phyloP scores from a whole-genome alignment of 2,113 vertebrate genomes.

The Rhizomys pruinosus region DNA sequence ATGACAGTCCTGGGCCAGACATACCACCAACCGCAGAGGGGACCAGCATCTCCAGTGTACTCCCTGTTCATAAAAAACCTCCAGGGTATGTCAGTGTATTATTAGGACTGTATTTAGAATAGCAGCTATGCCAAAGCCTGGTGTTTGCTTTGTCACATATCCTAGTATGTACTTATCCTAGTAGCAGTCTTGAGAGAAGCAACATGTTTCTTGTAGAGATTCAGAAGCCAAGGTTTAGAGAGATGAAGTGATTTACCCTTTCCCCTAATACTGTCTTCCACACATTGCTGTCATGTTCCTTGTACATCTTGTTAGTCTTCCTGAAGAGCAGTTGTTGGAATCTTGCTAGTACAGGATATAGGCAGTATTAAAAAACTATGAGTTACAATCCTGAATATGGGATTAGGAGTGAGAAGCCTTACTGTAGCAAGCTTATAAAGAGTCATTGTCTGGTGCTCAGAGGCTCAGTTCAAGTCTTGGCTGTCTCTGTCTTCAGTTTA shows the following conservation, averaged over 20 bases:
- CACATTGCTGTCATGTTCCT: neutral
- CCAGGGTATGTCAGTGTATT: conserved; percentile 81
- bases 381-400: neutral
- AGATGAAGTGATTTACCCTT: neutral
- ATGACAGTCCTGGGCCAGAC: conserved; percentile 74
- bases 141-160: neutral
- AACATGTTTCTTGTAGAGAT: neutral
- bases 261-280: neutral
- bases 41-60: conserved; percentile 62
- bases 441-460: neutral
- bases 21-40: conserved; percentile 53
- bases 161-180: too few relatives aligned
- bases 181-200: neutral
- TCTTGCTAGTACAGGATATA: neutral
- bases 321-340: neutral
- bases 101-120: neutral
- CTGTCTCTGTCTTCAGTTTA: neutral
- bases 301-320: neutral
- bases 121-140: neutral
- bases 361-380: neutral
- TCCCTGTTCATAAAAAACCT: conserved; percentile 80
- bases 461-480: neutral
- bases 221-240: neutral
- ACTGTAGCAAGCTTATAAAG: neutral
- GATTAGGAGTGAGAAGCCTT: conserved; percentile 19